Evolutionary conservation across 1,140 invertebrate species (phyloP).

Genomic region (Neotoxoptera formosana): DNA sequence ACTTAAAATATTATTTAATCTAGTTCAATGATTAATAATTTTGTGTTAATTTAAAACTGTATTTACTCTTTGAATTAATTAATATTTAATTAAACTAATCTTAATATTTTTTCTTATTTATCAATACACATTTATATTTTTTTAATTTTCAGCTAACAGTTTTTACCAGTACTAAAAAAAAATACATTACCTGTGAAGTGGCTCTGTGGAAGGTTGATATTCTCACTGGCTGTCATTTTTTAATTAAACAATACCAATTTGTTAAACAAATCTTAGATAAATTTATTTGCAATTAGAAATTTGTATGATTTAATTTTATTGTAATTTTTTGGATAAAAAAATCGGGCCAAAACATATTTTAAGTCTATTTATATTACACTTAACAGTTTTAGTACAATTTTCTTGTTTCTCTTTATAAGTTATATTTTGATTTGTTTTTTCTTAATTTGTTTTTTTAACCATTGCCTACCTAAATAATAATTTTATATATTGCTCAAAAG

Average conservation of each 20-base stretch:
- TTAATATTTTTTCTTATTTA: not conserved
- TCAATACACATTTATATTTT: not conserved
- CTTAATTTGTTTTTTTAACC: constrained; percentile 21
- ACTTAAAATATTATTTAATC: not conserved
- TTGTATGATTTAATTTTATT: constrained; percentile 22
- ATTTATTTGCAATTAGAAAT: constrained; percentile 17
- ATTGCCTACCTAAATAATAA: constrained; percentile 35
- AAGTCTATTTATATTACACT: constrained; percentile 34
- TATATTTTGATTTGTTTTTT: constrained; percentile 39
- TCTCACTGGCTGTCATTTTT: not conserved
- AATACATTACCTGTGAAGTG: not conserved
- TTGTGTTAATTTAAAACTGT: too few relatives aligned
- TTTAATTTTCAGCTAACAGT: constrained; percentile 28
- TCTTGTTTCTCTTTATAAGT: constrained; percentile 28
- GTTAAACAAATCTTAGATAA: constrained; percentile 21
- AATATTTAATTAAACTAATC: not conserved
- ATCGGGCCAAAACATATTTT: not conserved
- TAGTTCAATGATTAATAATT: not conserved
- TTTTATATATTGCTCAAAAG: constrained; percentile 42
- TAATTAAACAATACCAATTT: constrained; percentile 7
- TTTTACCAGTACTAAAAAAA: not conserved
- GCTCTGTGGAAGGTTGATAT: not conserved
- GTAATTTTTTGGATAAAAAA: constrained; percentile 18
- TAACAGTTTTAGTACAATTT: constrained; percentile 45
- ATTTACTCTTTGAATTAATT: too few relatives aligned